These are phyloP conservation scores for Watsonalla binaria DNA, from an alignment of 2,888 invertebrate species.

Conservation along the genomic window DNA sequence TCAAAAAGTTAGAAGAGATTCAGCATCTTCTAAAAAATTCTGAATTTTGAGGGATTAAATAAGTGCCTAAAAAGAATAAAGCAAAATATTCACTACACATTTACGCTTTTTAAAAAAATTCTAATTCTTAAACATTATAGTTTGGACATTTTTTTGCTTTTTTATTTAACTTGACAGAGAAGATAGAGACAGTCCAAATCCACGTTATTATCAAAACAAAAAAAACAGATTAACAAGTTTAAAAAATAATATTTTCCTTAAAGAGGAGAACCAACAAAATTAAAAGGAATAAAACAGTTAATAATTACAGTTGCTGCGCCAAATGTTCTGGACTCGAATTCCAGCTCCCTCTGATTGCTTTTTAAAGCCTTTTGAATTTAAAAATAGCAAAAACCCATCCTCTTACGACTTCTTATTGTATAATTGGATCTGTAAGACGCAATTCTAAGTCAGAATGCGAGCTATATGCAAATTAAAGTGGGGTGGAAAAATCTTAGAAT, in stretches of 20 bases:
- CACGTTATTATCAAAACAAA: neutral
- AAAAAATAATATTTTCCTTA: constrained; percentile 8
- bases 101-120: no score
- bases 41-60: no score
- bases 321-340: constrained; percentile 60
- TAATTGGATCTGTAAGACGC: constrained; percentile 60
- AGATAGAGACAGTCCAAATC: no score
- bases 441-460: constrained; percentile 44
- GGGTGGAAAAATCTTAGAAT: constrained; percentile 32
- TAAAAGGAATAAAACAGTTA: constrained; percentile 62
- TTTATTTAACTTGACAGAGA: no score
- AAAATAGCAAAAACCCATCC: constrained; percentile 56
- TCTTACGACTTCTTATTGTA: constrained; percentile 51
- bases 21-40: no score
- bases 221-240: constrained; percentile 23
- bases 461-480: constrained; percentile 45
- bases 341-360: constrained; percentile 66
- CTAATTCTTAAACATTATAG: no score
- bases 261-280: constrained; percentile 54
- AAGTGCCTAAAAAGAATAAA: no score
- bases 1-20: no score
- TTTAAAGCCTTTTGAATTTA: constrained; percentile 62
- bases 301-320: constrained; percentile 52
- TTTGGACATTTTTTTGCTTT: no score
- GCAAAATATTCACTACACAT: neutral